A percentile compares a stretch with the other conserved stretches of the same genome.
Evolutionary conservation across 2,797 vertebrate genomes (phyloP).

Genomic region (Gila robusta): DNA sequence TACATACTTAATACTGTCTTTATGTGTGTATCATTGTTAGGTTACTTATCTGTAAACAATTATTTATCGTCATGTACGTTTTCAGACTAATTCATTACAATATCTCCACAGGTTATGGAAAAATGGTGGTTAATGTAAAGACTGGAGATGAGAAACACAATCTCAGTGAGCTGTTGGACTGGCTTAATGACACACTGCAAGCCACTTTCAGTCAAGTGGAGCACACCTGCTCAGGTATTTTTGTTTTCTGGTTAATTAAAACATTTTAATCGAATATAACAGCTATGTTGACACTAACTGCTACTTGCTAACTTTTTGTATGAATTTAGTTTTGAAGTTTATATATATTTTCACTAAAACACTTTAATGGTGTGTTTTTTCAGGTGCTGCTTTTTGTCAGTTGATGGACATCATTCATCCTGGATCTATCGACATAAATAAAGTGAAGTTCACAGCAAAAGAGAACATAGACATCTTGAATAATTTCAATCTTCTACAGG

Average conservation of each 20-base stretch:
- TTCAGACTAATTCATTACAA: background rate
- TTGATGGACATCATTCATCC: constrained; percentile 72
- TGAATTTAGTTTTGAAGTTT: background rate
- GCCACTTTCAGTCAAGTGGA: constrained; percentile 67
- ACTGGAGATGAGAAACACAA: constrained; percentile 16
- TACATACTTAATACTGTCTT: background rate
- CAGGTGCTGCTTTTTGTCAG: constrained; percentile 76
- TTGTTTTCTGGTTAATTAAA: background rate
- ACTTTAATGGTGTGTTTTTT: background rate
- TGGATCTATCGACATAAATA: constrained; percentile 64
- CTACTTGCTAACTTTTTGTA: background rate
- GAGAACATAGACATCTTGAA: constrained; percentile 51
- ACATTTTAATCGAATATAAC: background rate
- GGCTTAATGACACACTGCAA: constrained; percentile 71
- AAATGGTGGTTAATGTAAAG: constrained; percentile 64
- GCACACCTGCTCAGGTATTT: constrained; percentile 70
- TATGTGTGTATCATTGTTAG: background rate
- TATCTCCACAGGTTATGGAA: constrained; percentile 35
- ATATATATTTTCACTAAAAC: background rate
- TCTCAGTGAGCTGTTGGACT: constrained; percentile 66
- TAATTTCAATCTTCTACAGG: constrained; percentile 71
- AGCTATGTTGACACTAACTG: background rate
- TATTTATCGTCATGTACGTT: background rate
- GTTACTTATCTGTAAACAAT: background rate
- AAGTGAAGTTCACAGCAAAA: constrained; percentile 64